Conservation (phyloP, 2,113 vertebrate genomes). For the Micromys minutus region DNA sequence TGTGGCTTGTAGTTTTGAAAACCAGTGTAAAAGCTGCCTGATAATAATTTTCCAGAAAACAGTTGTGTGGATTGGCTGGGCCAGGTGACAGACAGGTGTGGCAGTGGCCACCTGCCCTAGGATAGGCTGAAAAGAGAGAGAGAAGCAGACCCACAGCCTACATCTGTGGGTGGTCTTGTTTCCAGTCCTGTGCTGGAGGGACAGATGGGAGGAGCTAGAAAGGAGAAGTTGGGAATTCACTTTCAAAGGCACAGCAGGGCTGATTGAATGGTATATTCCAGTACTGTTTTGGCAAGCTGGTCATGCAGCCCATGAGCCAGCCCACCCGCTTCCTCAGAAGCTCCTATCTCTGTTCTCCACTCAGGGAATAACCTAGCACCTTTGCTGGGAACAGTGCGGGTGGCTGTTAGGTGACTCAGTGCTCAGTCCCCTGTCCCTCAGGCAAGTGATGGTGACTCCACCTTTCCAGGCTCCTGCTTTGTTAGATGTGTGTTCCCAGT, state of each 20-base stretch:
- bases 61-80: not conserved
- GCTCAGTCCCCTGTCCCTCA: not conserved
- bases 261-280: not conserved
- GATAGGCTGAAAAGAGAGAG: too few relatives aligned
- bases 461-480: not conserved
- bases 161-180: rapidly evolving
- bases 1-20: not conserved
- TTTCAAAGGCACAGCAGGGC: not conserved
- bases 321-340: rapidly evolving
- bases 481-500: not conserved
- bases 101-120: not conserved
- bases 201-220: not conserved
- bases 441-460: not conserved
- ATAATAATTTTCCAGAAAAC: not conserved
- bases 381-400: not conserved
- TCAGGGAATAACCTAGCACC: not conserved
- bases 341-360: not conserved
- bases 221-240: not conserved
- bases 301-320: not conserved
- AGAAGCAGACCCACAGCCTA: not conserved
- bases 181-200: rapidly evolving
- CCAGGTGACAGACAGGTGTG: not conserved
- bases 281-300: not conserved
- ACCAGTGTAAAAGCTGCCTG: not conserved
- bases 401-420: not conserved